Evolutionary conservation across 2,888 invertebrate genomes (phyloP), one percentile per base, ranked within the genome.

Genomic region (Thecocarcelia acutangulata): DNA sequence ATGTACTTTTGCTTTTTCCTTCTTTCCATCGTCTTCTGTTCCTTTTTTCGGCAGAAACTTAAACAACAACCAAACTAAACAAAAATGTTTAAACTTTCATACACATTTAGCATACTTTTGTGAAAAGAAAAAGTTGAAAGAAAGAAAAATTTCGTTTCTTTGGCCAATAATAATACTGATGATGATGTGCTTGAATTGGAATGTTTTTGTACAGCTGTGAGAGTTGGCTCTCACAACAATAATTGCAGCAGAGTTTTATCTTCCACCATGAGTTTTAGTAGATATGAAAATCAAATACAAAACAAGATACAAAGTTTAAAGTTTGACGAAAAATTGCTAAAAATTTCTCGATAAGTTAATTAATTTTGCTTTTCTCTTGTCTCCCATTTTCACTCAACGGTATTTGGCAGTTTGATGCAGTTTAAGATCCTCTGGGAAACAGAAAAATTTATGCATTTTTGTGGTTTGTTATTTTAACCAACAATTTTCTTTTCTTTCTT

Each of bases 11-110:
- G 12, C 17, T 42, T 1, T n/a, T 6, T 37, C 24, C 11, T n/a
- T 24, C 17, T 24, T 15, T 42, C 4, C 19, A 17, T 28, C 1
- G n/a, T 42, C 11, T 48, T 37, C n/a, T n/a, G n/a, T n/a, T 46
- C 1, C 15, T 42, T 28, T 44, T 46, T 54, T 44, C 13, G 0
- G n/a, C 15, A 19, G 13, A 42, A 59, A 59, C 50, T 44, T 52
- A 68, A 59, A 74, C 37, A 54, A 54, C 21, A 63, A 15, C 19
- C 33, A 74, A 74, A 66, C 48, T 66, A 58, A 75, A 75, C 21
- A 68, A 68, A 50, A 75, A 68, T 52, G 1, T 50, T 66, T 24
- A 75, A 75, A 75, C 48, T 64, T 66, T 46, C 15, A 5, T 46
- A 46, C n/a, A 46, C 17, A 74, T 64, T 64, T 64, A 28, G 28